Base-by-base conservation (phyloP, 2,113 vertebrate genomes). In the Labeo rohita region DNA sequence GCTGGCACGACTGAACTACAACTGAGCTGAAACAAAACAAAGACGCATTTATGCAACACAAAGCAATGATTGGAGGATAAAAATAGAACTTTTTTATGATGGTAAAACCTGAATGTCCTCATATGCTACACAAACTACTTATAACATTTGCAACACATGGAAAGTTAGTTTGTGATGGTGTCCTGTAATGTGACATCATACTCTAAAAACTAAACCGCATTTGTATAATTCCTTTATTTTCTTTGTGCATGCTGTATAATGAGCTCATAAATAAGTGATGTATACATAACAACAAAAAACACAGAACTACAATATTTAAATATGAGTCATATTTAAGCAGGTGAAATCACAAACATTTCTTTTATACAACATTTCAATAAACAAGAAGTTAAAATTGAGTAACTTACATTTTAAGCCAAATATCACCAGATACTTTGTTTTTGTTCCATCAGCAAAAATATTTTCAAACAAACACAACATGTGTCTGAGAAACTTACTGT, bases 31-130 rank as follows among this genome's bases (percentile, higher is more conserved):
- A 85, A 76, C 39, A 66, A 77, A 74, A 75, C 70, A 76, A 36
- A 59, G 50, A 85, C 49, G 34, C 76, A 80, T 86, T 54, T 49
- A 23, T 80, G 16, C 45, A 75, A 54, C 52, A 63, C 54, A 63
- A 45, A 13, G n/a, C n/a, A 85, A 45, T 13, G 28, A 63, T 49
- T 83, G 36, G 39, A 79, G 80, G 34, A 13, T 45, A 54, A 43
- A 66, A 63, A 52, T 70, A 83, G 43, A 39, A 12, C 21, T 49
- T 49, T 68, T 36, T 6, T 50, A 50, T 65, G 13, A 61, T 0
- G 34, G 45, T 49, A 21, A 9, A 84, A 2, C 54, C n/a, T 74
- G 49, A 9, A 59, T 74, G 11, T 66, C 10, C 52, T 81, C 47
- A 6, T 72, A 18, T 72, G 18, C 39, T 72, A 4, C 70, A n/a